A percentile compares a stretch with the other conserved stretches of the same genome.
Conservation (phyloP, 2,797 vertebrate species). For the Antrozous pallidus region DNA sequence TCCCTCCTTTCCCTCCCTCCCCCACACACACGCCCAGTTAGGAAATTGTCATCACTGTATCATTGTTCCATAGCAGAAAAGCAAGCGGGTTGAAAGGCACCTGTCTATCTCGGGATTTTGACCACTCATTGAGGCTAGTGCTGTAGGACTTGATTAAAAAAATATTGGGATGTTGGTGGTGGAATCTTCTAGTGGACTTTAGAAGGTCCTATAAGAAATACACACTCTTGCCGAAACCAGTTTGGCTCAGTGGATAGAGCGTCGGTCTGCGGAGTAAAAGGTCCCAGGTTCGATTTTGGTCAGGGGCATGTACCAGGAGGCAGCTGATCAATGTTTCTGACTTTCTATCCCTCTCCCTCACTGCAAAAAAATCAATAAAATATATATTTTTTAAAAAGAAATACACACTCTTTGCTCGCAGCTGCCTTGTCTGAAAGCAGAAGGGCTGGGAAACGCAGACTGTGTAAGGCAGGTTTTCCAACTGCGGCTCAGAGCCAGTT, state of each 20-base stretch:
- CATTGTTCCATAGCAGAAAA: not conserved
- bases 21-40: not conserved
- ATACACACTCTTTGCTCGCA: not conserved
- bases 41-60: not conserved
- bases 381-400: not conserved
- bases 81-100: not conserved
- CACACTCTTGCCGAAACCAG: too few species aligned
- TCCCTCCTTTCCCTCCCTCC: not conserved
- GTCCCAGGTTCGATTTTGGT: too few species aligned
- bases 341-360: too few species aligned
- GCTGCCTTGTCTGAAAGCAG: not conserved
- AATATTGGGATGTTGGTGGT: not conserved
- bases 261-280: too few species aligned
- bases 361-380: too few species aligned
- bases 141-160: not conserved
- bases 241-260: too few species aligned
- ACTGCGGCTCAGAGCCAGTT: not conserved
- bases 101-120: not conserved
- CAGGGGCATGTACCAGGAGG: too few species aligned
- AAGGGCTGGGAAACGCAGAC: not conserved
- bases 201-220: not conserved
- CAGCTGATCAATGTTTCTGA: too few species aligned
- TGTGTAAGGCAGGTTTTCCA: not conserved
- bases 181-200: not conserved
- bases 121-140: not conserved